Evolutionary conservation across 2,888 invertebrate species (phyloP), one percentile per base, ranked within the genome.

Genomic region (Acanthococcus lagerstroemiae): DNA sequence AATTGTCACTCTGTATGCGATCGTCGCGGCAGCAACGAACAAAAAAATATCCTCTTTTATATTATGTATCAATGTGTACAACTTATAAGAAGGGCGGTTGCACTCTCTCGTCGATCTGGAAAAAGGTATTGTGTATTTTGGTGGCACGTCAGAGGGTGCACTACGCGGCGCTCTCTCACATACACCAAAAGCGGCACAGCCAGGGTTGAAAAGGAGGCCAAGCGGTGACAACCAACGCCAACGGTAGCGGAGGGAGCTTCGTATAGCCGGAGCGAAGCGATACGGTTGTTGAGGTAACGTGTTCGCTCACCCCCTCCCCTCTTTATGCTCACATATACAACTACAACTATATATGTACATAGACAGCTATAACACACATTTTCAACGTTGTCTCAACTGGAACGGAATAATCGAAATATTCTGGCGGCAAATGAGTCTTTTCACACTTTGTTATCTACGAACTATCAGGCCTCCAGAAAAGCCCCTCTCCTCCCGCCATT

Each of bases 351-450:
- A n/a, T n/a, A n/a, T n/a, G n/a, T n/a, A n/a, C n/a, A n/a, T n/a
- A n/a, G n/a, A n/a, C n/a, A n/a, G n/a, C n/a, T 12, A 12, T 37
- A 12, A 12, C 37, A 37, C 37, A 15, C 37, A 15, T 37, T 15
- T 37, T 37, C 27, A 7, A 48, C 48, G 50, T 30, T 21, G 61
- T 27, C 50, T 61, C 61, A 60, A 60, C 58, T 60, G 61, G 61
- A 61, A 50, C 50, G 61, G 50, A 61, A 61, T 61, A 50, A 61
- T 61, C 61, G 61, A 61, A n/a, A 61, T 27, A 61, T 30, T 52
- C 57, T 22, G 37, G 37, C 19, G 57, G 37, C 21, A 44, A 57
- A 57, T 57, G 57, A 57, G 57, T 57, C 57, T 57, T 57, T 57
- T 57, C 57, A 57, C 57, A 57, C 57, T 57, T 57, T 57, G 57